These are phyloP conservation scores for Regulus satrapa DNA, from an alignment of 2,113 vertebrate genomes.

Conservation along the genomic window DNA sequence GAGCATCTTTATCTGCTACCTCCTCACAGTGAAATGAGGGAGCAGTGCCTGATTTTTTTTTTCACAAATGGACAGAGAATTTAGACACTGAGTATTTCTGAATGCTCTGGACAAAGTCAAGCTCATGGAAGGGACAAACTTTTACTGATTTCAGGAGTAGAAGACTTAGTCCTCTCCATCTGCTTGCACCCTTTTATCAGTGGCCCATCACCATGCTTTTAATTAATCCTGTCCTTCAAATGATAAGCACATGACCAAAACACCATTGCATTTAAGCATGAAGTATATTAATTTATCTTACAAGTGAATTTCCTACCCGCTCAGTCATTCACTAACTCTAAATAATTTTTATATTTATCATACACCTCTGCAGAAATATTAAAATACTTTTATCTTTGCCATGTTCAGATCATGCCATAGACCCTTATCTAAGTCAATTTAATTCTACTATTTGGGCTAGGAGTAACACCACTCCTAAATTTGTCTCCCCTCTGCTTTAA, in stretches of 20 bases:
- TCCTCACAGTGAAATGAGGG: neutral
- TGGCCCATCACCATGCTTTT: neutral
- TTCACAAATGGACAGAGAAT: neutral
- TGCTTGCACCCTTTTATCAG: neutral
- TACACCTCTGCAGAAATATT: neutral
- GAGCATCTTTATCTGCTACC: neutral
- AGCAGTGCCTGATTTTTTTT: neutral
- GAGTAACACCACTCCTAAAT: neutral
- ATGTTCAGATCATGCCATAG: neutral
- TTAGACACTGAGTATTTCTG: neutral
- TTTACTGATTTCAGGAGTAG: neutral
- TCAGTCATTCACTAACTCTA: neutral
- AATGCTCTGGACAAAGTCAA: neutral
- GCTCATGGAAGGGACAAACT: neutral
- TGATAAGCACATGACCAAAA: neutral
- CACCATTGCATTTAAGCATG: neutral
- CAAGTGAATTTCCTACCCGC: neutral
- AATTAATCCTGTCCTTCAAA: neutral
- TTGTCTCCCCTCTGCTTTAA: neutral
- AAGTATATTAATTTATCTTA: neutral
- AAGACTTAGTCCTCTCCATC: neutral
- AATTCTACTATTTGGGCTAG: neutral
- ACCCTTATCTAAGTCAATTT: neutral
- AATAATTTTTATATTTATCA: neutral
- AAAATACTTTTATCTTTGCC: neutral